These are phyloP conservation scores for Ecliptopera silaceata DNA, from an alignment of 2,888 invertebrate species.

Conservation along the genomic window DNA sequence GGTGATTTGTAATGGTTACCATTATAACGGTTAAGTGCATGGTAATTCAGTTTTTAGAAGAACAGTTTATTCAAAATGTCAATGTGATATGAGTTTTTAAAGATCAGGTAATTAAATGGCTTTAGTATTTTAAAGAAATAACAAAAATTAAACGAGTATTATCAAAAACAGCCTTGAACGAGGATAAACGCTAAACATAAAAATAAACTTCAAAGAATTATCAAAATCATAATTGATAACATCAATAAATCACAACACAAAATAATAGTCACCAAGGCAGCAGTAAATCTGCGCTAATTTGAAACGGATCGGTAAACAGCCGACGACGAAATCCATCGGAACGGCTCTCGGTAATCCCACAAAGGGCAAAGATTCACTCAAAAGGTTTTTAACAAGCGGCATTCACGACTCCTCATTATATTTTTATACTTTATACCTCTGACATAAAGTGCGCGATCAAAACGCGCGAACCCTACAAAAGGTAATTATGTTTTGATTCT, in stretches of 20 bases:
- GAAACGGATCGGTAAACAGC: slow-evolving; percentile 71
- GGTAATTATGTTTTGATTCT: slow-evolving; percentile 84
- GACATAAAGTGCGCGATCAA: slow-evolving; percentile 80
- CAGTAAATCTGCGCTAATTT: slow-evolving; percentile 78
- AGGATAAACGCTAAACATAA: slow-evolving; percentile 18
- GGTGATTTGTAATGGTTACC: slow-evolving; percentile 4
- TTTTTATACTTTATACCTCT: slow-evolving; percentile 81
- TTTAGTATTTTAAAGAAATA: no score
- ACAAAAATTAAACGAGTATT: no score
- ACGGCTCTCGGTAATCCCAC: slow-evolving; percentile 67
- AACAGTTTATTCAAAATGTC: no score
- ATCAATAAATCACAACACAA: slow-evolving; percentile 60
- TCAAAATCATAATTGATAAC: slow-evolving; percentile 19
- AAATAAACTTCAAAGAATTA: slow-evolving; percentile 22
- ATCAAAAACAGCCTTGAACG: slow-evolving; percentile 1
- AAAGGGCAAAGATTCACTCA: slow-evolving; percentile 74
- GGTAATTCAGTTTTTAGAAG: no score
- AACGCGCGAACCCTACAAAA: slow-evolving; percentile 82
- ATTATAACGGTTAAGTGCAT: neutral
- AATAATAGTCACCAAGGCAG: slow-evolving; percentile 61
- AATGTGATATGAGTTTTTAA: no score
- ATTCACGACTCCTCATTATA: slow-evolving; percentile 79
- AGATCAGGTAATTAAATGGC: no score
- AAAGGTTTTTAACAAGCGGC: slow-evolving; percentile 82
- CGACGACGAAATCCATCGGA: slow-evolving; percentile 55